A percentile compares a stretch with the other conserved stretches of the same genome.
Evolutionary conservation across 2,797 vertebrate species (phyloP).

Genomic region (Paguma larvata): DNA sequence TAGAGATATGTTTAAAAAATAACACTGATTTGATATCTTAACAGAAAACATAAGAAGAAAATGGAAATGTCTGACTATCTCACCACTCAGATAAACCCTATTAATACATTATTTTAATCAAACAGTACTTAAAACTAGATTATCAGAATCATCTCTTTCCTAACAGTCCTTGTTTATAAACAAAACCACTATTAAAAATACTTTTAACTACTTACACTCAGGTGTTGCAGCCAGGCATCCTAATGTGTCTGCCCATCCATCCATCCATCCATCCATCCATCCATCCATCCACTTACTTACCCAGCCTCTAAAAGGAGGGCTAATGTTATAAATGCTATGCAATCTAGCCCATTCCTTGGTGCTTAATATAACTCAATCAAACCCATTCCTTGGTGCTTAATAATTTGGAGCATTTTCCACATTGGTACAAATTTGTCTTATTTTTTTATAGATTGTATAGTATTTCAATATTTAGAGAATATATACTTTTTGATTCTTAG

Average conservation of each 20-base stretch:
- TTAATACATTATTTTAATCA: neutral
- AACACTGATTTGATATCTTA: neutral
- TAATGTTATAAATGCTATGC: neutral
- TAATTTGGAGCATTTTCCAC: neutral
- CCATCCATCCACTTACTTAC: neutral
- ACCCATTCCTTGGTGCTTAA: neutral
- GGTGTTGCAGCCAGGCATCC: neutral
- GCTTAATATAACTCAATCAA: neutral
- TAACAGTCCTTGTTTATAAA: neutral
- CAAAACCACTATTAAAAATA: neutral
- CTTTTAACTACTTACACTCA: neutral
- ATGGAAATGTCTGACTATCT: neutral
- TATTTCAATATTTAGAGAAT: constrained; percentile 49
- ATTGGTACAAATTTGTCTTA: neutral
- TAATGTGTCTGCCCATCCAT: neutral
- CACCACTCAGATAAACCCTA: neutral
- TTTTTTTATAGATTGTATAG: neutral
- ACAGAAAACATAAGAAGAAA: constrained; percentile 15
- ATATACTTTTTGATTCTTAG: neutral
- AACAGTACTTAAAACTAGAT: neutral
- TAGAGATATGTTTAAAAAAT: neutral
- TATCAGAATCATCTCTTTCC: constrained; percentile 1
- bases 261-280: neutral
- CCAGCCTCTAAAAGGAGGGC: neutral
- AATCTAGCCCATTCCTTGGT: neutral